Evolutionary conservation across 2,113 vertebrate species (phyloP).

Genomic region (Pongo abelii): DNA sequence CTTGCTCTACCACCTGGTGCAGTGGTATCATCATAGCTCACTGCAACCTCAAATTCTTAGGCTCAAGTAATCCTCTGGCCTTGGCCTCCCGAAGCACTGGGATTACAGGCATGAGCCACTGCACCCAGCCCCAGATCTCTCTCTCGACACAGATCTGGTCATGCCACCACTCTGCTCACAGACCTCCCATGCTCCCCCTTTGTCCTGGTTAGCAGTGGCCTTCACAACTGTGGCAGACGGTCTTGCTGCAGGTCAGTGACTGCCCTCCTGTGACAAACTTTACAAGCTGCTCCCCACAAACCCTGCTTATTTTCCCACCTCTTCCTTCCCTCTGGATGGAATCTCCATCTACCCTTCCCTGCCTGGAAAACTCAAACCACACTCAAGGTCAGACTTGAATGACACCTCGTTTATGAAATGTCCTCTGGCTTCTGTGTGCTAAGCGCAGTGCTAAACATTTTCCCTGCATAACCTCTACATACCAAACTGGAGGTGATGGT

Average conservation of each 20-base stretch:
- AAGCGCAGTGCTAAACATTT: neutral
- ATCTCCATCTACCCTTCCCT: neutral
- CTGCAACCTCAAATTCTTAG: too few species aligned
- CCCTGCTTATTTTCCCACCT: neutral
- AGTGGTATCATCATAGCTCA: too few species aligned
- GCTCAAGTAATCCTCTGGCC: too few species aligned
- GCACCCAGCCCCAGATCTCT: too few species aligned
- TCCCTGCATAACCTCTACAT: neutral
- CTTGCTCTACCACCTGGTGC: too few species aligned
- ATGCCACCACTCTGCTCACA: neutral
- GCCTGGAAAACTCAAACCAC: neutral
- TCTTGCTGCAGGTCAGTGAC: neutral
- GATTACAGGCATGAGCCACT: neutral
- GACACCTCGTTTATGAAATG: neutral
- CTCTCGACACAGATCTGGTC: neutral
- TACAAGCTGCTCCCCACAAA: neutral
- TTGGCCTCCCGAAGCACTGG: too few species aligned
- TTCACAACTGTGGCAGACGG: rapidly evolving
- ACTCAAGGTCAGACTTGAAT: neutral
- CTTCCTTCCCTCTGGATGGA: neutral
- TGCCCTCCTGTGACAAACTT: neutral
- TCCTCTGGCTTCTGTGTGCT: neutral
- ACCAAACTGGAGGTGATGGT: too few species aligned
- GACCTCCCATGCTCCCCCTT: rapidly evolving
- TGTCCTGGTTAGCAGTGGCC: too few species aligned